Percentiles rank a stretch among this genome's conserved stretches.
Conservation (phyloP, 2,888 invertebrate species). For the Cynaeus angustus region DNA sequence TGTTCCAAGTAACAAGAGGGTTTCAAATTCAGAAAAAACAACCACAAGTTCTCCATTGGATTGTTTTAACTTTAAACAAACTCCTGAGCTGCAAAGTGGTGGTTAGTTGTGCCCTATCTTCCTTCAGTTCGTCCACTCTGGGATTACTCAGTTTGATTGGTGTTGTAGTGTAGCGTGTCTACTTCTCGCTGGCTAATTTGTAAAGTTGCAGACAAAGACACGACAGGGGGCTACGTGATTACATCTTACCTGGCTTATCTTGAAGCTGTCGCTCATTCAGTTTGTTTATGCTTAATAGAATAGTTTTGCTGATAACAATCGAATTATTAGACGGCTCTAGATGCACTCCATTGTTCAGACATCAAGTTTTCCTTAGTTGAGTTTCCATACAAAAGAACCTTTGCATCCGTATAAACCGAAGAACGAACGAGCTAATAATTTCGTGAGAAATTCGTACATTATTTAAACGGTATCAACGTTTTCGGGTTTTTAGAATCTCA, state of each 20-base stretch:
- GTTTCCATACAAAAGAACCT: too few relatives aligned
- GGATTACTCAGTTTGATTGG: conserved; percentile 42
- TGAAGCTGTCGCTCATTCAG: conserved; percentile 48
- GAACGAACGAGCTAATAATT: too few relatives aligned
- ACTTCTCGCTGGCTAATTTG: conserved; percentile 46
- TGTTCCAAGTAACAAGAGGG: not conserved
- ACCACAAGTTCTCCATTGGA: conserved; percentile 4
- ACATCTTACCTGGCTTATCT: conserved; percentile 54
- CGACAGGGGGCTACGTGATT: conserved; percentile 51
- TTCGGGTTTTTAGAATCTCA: too few relatives aligned
- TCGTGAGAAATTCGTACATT: too few relatives aligned
- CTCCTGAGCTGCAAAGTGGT: conserved; percentile 10
- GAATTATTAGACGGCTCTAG: conserved; percentile 22
- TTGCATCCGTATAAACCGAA: too few relatives aligned
- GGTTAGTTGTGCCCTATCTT: conserved; percentile 21
- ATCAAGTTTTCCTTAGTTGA: not conserved
- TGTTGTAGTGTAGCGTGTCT: conserved; percentile 41
- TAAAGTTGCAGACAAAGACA: conserved; percentile 50
- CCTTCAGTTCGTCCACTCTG: conserved; percentile 28
- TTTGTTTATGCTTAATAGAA: conserved; percentile 53
- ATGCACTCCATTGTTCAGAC: conserved; percentile 22
- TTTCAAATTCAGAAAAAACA: not conserved
- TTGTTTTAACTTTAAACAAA: conserved; percentile 22
- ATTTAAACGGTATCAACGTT: too few relatives aligned
- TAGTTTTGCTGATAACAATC: conserved; percentile 53